These are phyloP conservation scores for Enteromius unitaeniatus DNA, from an alignment of 2,797 vertebrate genomes.

Conservation along the genomic window DNA sequence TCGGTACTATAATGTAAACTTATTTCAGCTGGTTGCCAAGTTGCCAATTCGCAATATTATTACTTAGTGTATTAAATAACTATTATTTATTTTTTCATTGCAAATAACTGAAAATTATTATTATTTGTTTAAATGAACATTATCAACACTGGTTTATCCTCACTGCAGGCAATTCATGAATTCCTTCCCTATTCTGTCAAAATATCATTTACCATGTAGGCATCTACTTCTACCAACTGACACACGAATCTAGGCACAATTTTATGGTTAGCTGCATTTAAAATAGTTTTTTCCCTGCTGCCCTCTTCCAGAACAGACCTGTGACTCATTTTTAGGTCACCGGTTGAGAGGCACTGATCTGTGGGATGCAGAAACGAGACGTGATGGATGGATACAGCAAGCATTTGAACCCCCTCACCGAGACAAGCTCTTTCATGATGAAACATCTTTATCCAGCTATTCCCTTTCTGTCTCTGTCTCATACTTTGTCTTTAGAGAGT, in stretches of 20 bases:
- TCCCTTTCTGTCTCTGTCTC: slow-evolving; percentile 1
- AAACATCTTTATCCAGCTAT: slow-evolving; percentile 46
- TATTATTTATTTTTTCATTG: not conserved
- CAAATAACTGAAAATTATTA: not conserved
- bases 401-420: slow-evolving; percentile 31
- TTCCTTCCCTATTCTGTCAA: not conserved
- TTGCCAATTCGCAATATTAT: not conserved
- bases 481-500: slow-evolving; percentile 50
- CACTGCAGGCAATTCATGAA: not conserved
- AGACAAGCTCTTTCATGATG: slow-evolving; percentile 45
- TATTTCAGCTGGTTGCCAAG: not conserved
- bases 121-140: not conserved
- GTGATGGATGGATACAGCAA: slow-evolving; percentile 11
- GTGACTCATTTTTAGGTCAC: slow-evolving; percentile 10
- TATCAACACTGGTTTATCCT: not conserved
- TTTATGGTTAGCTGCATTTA: slow-evolving; percentile 8
- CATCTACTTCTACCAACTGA: not conserved
- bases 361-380: slow-evolving; percentile 21
- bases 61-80: no score
- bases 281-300: not conserved
- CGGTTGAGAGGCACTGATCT: not conserved
- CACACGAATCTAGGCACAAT: not conserved
- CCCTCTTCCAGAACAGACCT: not conserved
- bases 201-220: not conserved
- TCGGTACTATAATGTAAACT: not conserved